phyloP scores from a whole-genome alignment of 2,113 vertebrate genomes.

The Planiliza haematocheilus region DNA sequence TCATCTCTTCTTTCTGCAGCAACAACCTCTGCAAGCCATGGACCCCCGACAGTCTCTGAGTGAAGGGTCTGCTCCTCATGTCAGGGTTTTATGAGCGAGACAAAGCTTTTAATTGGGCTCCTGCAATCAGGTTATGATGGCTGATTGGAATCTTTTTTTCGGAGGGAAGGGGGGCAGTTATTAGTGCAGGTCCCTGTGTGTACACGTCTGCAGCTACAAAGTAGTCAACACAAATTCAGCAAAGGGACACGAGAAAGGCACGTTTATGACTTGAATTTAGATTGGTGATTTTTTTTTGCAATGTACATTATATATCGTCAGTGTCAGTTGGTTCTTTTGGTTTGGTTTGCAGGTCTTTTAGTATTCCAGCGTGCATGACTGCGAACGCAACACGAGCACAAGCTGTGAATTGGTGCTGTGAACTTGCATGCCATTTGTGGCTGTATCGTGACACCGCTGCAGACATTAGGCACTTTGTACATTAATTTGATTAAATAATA shows the following conservation, averaged over 20 bases:
- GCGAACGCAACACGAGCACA: background rate
- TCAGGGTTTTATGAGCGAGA: conserved; percentile 41
- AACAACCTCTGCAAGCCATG: conserved; percentile 52
- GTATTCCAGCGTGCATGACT: background rate
- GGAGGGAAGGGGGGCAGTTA: background rate
- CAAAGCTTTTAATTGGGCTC: conserved; percentile 45
- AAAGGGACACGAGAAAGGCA: conserved; percentile 21
- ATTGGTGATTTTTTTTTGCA: conserved; percentile 16
- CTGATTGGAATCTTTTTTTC: conserved; percentile 37
- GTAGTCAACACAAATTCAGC: conserved; percentile 20
- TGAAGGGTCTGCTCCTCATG: conserved; percentile 53
- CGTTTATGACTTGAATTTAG: conserved; percentile 34
- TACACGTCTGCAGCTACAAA: conserved; percentile 20
- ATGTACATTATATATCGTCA: background rate
- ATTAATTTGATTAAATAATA: conserved; percentile 2
- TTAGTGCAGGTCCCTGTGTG: conserved; percentile 27
- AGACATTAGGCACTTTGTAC: background rate
- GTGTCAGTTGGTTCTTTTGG: conserved; percentile 9
- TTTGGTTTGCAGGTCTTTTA: background rate
- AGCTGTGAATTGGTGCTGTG: background rate
- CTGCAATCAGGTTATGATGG: conserved; percentile 57
- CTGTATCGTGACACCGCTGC: background rate
- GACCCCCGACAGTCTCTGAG: conserved; percentile 50
- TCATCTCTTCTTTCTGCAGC: conserved; percentile 41
- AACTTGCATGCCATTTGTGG: background rate